Base-by-base conservation (phyloP, 2,888 invertebrate genomes). In the Eurois occulta region DNA sequence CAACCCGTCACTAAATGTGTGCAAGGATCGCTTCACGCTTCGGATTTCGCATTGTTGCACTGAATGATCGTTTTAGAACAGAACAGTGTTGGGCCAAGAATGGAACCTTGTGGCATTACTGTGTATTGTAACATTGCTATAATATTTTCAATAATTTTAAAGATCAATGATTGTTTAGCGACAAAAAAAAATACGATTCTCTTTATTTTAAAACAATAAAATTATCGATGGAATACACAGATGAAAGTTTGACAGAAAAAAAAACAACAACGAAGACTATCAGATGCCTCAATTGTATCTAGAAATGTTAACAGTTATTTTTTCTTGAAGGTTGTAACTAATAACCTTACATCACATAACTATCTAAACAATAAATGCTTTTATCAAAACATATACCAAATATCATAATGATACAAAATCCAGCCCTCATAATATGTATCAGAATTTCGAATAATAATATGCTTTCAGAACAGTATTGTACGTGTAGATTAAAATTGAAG, bases 1-100 rank as follows among this genome's bases (percentile, higher is more conserved):
- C 85, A 68, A 62, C 41, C 41, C 55, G 71, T 72, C 65, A 81
- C 73, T 68, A 71, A 74, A 76, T 80, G 72, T 85, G 73, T 84
- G 69, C 75, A 67, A 65, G 68, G 48, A 66, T 77, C 68, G 71
- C 60, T 77, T 48, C 43, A 80, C 60, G 67, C 55, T 68, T 79
- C 24, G 28, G 32, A 48, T 21, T 28, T 38, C n/a, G 65, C 72
- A 18, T 24, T 46, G n/a, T 48, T 67, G 32, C 32, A 75, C 35
- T 35, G 0, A 35, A 46, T 68, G 0, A 32, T 46, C 41, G 58
- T 38, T 67, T 65, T 41, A 24, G 11, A 10, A 18, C 32, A 64
- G n/a, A 60, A 38, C 28, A 21, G 13, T 65, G 18, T 13, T 68
- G 68, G 71, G 0, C 68, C 52, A 28, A 74, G 24, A 43, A 55